Conservation (phyloP, 1,140 invertebrate genomes). For the Scaptomyza graminum region DNA sequence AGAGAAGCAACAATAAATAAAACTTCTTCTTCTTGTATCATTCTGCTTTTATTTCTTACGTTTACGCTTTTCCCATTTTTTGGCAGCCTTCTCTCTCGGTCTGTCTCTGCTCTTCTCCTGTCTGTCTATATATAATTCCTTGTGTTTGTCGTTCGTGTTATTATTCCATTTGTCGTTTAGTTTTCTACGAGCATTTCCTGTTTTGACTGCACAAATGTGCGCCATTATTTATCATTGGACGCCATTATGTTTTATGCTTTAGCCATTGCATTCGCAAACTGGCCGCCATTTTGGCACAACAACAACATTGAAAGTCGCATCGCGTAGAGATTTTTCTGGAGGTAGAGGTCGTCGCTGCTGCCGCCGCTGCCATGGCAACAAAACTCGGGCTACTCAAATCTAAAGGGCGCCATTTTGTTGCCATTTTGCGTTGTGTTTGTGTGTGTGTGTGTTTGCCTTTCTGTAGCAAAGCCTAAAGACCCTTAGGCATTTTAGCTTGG, state of each 20-base stretch:
- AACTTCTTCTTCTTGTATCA: conserved; percentile 10
- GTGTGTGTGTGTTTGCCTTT: conserved; percentile 25
- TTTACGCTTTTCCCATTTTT: conserved; percentile 22
- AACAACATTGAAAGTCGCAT: conserved; percentile 22
- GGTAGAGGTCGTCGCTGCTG: conserved; percentile 13
- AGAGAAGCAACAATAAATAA: conserved; percentile 16
- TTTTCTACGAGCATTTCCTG: conserved; percentile 41
- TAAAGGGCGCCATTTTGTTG: conserved; percentile 51
- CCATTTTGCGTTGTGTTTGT: conserved; percentile 4
- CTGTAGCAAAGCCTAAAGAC: not conserved
- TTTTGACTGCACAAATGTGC: conserved; percentile 55
- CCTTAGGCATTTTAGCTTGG: conserved; percentile 36
- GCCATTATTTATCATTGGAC: conserved; percentile 41
- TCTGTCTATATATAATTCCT: conserved; percentile 13
- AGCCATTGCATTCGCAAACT: conserved; percentile 33
- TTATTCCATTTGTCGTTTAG: conserved; percentile 52
- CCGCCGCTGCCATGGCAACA: conserved; percentile 49
- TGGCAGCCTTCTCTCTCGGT: conserved; percentile 1
- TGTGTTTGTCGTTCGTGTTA: conserved; percentile 27
- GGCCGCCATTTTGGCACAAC: conserved; percentile 43
- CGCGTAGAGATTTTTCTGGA: conserved; percentile 8
- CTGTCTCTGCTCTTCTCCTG: not conserved
- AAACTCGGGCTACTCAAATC: conserved; percentile 23
- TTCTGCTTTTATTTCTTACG: conserved; percentile 8
- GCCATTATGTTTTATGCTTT: conserved; percentile 44